These are phyloP conservation scores for Scleropages formosus DNA, from an alignment of 2,797 vertebrate species.

Conservation along the genomic window DNA sequence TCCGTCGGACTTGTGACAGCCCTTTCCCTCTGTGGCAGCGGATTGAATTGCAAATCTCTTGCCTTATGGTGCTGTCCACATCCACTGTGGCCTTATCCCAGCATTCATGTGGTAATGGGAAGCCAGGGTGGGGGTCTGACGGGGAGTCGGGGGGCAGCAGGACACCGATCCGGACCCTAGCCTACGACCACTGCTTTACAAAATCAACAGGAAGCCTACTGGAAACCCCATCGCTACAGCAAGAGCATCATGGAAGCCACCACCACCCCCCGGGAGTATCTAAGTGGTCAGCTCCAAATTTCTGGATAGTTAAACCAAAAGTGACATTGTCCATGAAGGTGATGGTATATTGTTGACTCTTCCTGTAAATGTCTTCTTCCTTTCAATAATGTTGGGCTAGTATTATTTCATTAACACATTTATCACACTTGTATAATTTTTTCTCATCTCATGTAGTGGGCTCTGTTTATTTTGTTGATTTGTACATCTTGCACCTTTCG, in stretches of 20 bases:
- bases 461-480: neutral
- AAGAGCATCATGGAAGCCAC: neutral
- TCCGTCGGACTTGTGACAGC: slow-evolving; percentile 66
- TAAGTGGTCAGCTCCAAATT: neutral
- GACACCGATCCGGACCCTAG: neutral
- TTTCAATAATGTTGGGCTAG: too few species aligned
- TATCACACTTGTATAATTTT: neutral
- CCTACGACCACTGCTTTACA: slow-evolving; percentile 8
- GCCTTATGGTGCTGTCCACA: slow-evolving; percentile 76
- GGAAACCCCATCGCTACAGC: neutral
- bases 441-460: neutral
- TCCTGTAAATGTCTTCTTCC: too few species aligned
- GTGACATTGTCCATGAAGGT: too few species aligned
- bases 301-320: too few species aligned
- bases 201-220: slow-evolving; percentile 22
- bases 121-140: slow-evolving; percentile 48
- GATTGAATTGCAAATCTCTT: slow-evolving; percentile 78
- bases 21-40: slow-evolving; percentile 51
- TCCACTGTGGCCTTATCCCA: slow-evolving; percentile 62
- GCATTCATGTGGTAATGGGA: slow-evolving; percentile 80
- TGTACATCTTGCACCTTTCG: neutral
- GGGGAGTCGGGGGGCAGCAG: slow-evolving; percentile 15
- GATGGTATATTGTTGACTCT: too few species aligned
- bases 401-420: too few species aligned
- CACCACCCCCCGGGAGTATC: slow-evolving; percentile 4